A percentile compares a stretch with the other conserved stretches of the same genome.
Evolutionary conservation across 2,888 invertebrate species (phyloP).

Genomic region (Caenorhabditis sp.): DNA sequence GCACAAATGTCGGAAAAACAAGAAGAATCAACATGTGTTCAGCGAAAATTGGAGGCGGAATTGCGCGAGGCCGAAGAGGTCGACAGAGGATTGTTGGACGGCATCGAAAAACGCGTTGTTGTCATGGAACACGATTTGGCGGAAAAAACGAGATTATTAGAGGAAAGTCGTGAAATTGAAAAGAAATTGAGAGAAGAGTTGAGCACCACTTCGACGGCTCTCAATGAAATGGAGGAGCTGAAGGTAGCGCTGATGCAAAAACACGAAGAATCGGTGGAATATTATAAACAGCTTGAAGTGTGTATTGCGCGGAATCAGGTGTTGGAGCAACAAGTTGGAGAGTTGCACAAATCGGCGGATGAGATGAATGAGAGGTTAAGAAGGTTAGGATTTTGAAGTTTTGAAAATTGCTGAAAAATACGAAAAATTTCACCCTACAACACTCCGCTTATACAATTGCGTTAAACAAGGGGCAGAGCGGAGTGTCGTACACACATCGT

Average conservation of each 20-base stretch:
- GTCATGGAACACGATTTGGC: neutral
- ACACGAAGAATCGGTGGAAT: conserved; percentile 45
- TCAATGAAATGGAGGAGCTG: conserved; percentile 4
- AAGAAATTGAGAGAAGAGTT: conserved; percentile 1
- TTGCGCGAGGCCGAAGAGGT: conserved; percentile 27
- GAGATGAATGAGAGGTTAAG: conserved; percentile 12
- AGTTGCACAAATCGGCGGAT: conserved; percentile 2
- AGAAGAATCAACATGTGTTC: neutral
- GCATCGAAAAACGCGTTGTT: conserved; percentile 21
- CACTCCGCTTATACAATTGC: too few relatives aligned
- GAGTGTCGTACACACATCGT: too few relatives aligned
- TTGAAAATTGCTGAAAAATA: neutral
- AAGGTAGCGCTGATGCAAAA: conserved; percentile 12
- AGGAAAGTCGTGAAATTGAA: neutral
- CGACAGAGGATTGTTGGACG: conserved; percentile 20
- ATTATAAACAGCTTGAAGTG: conserved; percentile 38
- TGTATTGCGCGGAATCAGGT: conserved; percentile 15
- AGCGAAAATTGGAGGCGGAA: conserved; percentile 6
- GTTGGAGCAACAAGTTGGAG: conserved; percentile 11
- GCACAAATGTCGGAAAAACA: neutral
- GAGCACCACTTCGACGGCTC: neutral
- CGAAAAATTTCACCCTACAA: neutral
- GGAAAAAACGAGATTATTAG: neutral
- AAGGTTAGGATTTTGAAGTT: neutral
- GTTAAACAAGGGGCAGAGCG: too few relatives aligned